Evolutionary conservation across 2,113 vertebrate species (phyloP).

Genomic region (Aphyosemion australe): DNA sequence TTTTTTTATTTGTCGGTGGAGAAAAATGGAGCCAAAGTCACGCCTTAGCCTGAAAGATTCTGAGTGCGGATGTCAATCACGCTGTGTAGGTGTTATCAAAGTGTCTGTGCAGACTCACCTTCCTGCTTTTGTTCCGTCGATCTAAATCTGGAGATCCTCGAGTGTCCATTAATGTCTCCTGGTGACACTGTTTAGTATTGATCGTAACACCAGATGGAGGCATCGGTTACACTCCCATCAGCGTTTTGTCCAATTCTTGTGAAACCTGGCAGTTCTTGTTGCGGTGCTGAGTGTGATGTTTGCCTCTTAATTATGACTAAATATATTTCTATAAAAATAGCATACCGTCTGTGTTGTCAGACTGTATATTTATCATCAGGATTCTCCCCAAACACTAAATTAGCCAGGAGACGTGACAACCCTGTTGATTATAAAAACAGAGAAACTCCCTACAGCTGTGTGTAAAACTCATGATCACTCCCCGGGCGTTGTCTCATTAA

Average conservation of each 20-base stretch:
- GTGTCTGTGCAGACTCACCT: conserved; percentile 21
- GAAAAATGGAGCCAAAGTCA: too few species aligned
- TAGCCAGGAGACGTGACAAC: conserved; percentile 77
- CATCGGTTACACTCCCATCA: conserved; percentile 41
- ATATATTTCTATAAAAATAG: neutral
- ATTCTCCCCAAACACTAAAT: conserved; percentile 74
- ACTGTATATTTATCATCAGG: conserved; percentile 74
- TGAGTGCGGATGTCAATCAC: neutral
- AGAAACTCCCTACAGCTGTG: conserved; percentile 86
- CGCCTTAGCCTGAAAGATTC: neutral
- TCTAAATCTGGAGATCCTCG: conserved; percentile 44
- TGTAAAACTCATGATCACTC: conserved; percentile 89
- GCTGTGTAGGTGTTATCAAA: conserved; percentile 1
- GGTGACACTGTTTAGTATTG: conserved; percentile 35
- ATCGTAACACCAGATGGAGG: conserved; percentile 45
- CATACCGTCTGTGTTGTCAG: conserved; percentile 18
- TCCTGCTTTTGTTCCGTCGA: conserved; percentile 19
- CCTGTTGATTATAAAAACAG: conserved; percentile 85
- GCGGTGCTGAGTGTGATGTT: conserved; percentile 1
- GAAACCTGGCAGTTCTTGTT: conserved; percentile 28
- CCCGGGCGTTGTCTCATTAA: conserved; percentile 88
- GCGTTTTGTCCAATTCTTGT: conserved; percentile 32
- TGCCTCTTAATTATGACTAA: conserved; percentile 1
- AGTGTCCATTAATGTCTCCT: conserved; percentile 42
- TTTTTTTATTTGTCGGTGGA: too few species aligned